A percentile compares a stretch with the other conserved stretches of the same genome.
These are phyloP conservation scores for Loriculus beryllinus DNA, from an alignment of 2,797 vertebrate genomes.

Conservation along the genomic window DNA sequence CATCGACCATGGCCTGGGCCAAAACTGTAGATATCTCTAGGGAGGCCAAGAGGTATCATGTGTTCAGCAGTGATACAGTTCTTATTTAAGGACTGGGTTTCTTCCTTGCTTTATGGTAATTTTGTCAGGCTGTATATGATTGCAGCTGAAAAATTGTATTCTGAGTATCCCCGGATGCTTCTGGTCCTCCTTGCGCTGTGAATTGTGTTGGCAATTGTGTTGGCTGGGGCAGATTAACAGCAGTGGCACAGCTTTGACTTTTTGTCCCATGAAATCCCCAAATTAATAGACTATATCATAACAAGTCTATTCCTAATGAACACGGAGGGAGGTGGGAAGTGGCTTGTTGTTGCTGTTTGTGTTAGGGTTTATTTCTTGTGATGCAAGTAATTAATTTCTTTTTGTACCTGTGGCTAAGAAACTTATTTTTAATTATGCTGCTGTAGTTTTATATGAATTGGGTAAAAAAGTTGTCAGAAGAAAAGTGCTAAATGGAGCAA, in stretches of 20 bases:
- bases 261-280: background rate
- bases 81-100: background rate
- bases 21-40: background rate
- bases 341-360: background rate
- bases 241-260: background rate
- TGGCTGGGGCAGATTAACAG: background rate
- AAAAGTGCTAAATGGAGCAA: background rate
- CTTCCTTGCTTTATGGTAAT: background rate
- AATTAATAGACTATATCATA: background rate
- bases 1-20: background rate
- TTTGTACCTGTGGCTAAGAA: background rate
- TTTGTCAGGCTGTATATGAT: background rate
- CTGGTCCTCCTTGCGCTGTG: background rate
- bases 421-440: background rate
- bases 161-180: background rate
- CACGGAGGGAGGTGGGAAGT: background rate
- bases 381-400: background rate
- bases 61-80: background rate
- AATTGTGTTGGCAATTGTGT: background rate
- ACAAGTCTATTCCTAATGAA: background rate
- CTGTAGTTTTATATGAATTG: background rate
- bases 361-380: background rate
- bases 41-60: background rate
- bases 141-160: background rate
- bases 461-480: background rate